Percentiles rank a stretch among this genome's conserved stretches.
These are phyloP conservation scores for Budorcas taxicolor DNA, from an alignment of 2,113 vertebrate genomes.

Conservation along the genomic window DNA sequence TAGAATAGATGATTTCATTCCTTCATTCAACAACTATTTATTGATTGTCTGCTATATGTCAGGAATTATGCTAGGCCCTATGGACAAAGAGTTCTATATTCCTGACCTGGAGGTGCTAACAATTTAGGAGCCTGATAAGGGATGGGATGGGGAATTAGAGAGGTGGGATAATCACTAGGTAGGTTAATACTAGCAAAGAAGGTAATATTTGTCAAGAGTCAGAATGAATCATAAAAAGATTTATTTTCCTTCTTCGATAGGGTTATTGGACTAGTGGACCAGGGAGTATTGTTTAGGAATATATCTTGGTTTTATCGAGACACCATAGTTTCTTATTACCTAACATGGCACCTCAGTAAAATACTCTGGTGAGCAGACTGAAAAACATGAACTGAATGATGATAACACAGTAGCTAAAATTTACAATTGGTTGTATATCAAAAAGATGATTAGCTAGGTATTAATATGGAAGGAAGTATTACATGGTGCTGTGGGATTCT, in stretches of 20 bases:
- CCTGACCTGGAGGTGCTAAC: background rate
- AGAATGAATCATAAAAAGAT: background rate
- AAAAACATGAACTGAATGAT: background rate
- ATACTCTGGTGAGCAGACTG: background rate
- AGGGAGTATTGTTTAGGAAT: background rate
- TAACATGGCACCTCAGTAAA: background rate
- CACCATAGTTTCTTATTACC: background rate
- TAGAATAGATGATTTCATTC: slow-evolving; percentile 39
- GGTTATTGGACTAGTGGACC: background rate
- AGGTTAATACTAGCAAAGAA: background rate
- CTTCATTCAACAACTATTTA: slow-evolving; percentile 42
- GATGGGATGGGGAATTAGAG: background rate
- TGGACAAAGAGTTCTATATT: background rate
- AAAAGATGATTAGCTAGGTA: background rate
- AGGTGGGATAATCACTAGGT: background rate
- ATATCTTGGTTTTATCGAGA: slow-evolving; percentile 21
- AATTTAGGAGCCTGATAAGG: background rate
- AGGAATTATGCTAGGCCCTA: background rate
- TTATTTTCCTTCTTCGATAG: background rate
- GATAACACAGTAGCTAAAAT: background rate
- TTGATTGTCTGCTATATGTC: slow-evolving; percentile 31
- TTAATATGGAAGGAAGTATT: background rate
- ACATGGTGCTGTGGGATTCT: background rate
- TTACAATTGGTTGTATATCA: background rate
- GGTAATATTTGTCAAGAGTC: background rate